These are phyloP conservation scores for Antheraea assamensis DNA, from an alignment of 2,888 invertebrate species.

Conservation along the genomic window DNA sequence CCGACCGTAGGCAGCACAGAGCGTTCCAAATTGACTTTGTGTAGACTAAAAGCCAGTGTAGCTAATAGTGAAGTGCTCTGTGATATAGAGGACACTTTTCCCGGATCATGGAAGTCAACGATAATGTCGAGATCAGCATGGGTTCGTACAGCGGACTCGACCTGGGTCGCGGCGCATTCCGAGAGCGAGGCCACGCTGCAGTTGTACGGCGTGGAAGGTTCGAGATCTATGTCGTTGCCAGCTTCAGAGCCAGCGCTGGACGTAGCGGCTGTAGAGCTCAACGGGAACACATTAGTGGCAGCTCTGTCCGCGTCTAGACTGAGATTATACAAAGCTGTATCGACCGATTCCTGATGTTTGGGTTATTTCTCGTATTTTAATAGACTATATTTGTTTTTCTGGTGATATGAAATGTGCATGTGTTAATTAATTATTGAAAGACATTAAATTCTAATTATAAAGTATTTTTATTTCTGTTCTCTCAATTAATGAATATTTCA, in stretches of 20 bases:
- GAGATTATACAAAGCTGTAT: constrained; percentile 83
- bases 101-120: constrained; percentile 86
- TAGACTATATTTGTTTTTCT: not conserved
- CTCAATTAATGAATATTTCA: not conserved
- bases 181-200: constrained; percentile 86
- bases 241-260: constrained; percentile 86
- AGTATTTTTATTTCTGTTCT: not conserved
- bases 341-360: constrained; percentile 45
- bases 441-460: not conserved
- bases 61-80: constrained; percentile 75
- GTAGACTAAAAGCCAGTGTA: constrained; percentile 59
- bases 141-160: constrained; percentile 80
- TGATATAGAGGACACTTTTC: constrained; percentile 83
- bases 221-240: constrained; percentile 77
- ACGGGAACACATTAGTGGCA: constrained; percentile 81
- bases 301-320: constrained; percentile 86
- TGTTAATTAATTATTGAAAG: not conserved
- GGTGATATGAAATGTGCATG: constrained; percentile 5
- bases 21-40: constrained; percentile 64
- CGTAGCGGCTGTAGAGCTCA: constrained; percentile 82
- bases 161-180: constrained; percentile 88
- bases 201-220: constrained; percentile 83
- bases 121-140: constrained; percentile 85
- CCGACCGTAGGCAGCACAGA: constrained; percentile 78
- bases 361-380: not conserved